Base-by-base conservation (phyloP, 2,113 vertebrate species). In the Chascanopsetta lugubris region DNA sequence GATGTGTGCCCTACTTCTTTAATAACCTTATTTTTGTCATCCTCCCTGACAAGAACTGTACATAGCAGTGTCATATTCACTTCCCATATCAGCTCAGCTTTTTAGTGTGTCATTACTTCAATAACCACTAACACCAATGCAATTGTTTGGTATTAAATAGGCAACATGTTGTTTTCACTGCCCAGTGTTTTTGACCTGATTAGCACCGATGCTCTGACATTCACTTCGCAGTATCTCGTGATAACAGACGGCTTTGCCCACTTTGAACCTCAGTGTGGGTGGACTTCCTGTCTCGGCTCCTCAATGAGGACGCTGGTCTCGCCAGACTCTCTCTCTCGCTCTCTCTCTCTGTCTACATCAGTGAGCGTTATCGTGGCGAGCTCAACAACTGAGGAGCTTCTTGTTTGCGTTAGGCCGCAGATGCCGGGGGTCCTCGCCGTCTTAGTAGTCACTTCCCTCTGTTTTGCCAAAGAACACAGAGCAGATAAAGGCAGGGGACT, bases 381-480 rank as follows among this genome's bases (percentile, higher is more conserved):
- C 69, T 57, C 55, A 30, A 5, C 18, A 22, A 62, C 70, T 69
- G 51, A 67, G 75, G 70, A 70, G 79, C 64, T 56, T 60, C 73
- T 85, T 86, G 87, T 89, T 86, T 87, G 74, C 34, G 48, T 73
- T 20, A 26, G 62, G 53, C 74, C 22, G 8, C 74, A 22, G 75
- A 87, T n/a, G 88, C 88, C 88, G 87, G 4, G 48, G 68, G 79
- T 61, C 69, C 75, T 71, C 59, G 81, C 79, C 88, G 91, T 90
- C 92, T 91, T 87, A 68, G 82, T 84, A 82, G 92, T 94, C 94
- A 93, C 91, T 97, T 96, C 96, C 96, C 93, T 77, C 80, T 83
- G 78, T 78, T 88, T 89, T 94, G 94, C 96, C 96, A 96, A 94
- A 93, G 92, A 90, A 93, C 93, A 95, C 94, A 94, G 69, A 92